Evolutionary conservation across 2,113 vertebrate species (phyloP).

Genomic region (Glaucomys volans): DNA sequence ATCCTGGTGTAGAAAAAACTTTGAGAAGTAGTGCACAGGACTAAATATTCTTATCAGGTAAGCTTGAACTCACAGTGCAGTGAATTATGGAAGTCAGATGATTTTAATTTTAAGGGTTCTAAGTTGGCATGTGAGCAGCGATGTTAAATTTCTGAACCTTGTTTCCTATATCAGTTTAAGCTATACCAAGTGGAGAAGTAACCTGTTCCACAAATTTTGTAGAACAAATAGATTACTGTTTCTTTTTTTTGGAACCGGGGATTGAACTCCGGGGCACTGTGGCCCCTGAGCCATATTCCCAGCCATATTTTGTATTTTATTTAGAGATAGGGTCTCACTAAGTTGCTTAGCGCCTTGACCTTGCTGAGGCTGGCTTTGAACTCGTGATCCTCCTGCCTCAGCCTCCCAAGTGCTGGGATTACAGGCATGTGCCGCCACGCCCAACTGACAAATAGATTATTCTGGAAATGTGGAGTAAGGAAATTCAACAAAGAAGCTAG

Average conservation of each 20-base stretch:
- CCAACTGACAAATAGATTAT: background rate
- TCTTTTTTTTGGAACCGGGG: too few relatives aligned
- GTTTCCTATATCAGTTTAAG: background rate
- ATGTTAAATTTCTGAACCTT: background rate
- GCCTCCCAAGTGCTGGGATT: too few relatives aligned
- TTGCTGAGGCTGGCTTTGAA: too few relatives aligned
- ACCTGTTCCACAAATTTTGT: background rate
- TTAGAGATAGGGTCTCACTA: too few relatives aligned
- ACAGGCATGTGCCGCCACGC: too few relatives aligned
- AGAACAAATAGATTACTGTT: background rate
- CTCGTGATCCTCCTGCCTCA: too few relatives aligned
- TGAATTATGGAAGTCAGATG: background rate
- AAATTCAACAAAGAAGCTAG: background rate
- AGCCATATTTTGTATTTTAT: too few relatives aligned
- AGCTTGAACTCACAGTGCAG: background rate
- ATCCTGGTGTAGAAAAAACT: constrained; percentile 20
- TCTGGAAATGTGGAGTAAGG: background rate
- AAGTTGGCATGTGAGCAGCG: background rate
- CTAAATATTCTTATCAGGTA: background rate
- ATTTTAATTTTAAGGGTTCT: background rate
- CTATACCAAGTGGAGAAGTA: background rate
- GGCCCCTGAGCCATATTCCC: too few relatives aligned
- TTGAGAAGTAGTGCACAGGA: constrained; percentile 8
- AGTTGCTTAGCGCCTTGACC: too few relatives aligned
- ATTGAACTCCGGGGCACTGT: too few relatives aligned